Base-by-base conservation (phyloP, 2,888 invertebrate species). In the Cinara cedri region DNA sequence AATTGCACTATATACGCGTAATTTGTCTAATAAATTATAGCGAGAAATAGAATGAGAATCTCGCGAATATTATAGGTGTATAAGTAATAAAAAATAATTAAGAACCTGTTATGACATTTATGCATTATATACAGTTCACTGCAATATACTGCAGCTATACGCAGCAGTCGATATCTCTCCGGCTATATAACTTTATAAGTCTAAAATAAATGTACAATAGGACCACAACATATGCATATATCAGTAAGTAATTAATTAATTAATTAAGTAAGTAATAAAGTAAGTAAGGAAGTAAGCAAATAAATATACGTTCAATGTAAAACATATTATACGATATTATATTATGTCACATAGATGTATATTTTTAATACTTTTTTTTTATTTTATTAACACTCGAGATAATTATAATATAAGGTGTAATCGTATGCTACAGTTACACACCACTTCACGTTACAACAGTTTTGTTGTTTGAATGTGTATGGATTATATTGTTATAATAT, bases 11-110 rank as follows among this genome's bases (percentile, higher is more conserved):
- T n/a, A n/a, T 34, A 34, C 34, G 34, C 34, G 34, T 34, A 34
- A 34, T 34, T 34, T 34, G 34, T 34, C 34, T 34, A 34, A 57
- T 72, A 46, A 57, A 57, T 66, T 46, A 46, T 66, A 66, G 46
- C 51, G 19, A 2, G 34, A 9, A 46, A 42, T 65, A 21, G 8
- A 65, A 16, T 24, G 3, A n/a, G n/a, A 44, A 46, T 34, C 34
- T 3, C 34, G 34, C 34, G 34, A n/a, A n/a, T n/a, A n/a, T n/a
- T 34, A 34, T 34, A 34, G 34, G 34, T 34, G 34, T 34, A 34
- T 4, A 4, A 34, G 6, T 34, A 34, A 34, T 34, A 34, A 65
- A 62, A 26, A 44, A 46, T 66, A 66, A 66, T 49, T 66, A 16
- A 16, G 34, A 26, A 10, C 26, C 16, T 60, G 16, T 60, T 34